Percentiles rank a stretch among this genome's conserved stretches.
Conservation (phyloP, 2,888 invertebrate genomes). For the Eucriotettix oculatus region DNA sequence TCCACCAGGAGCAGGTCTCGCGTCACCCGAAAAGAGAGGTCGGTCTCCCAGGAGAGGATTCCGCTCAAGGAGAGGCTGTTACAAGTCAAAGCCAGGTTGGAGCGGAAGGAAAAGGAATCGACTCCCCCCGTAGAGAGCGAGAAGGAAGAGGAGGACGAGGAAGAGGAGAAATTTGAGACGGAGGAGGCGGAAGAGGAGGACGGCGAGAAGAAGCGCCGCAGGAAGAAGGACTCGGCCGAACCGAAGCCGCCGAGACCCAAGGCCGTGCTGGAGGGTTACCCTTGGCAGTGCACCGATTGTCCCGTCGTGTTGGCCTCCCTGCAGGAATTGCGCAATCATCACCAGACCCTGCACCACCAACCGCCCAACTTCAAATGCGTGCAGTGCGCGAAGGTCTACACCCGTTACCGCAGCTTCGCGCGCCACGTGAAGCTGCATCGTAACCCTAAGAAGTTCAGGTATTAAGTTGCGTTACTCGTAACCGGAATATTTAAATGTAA, state of each 20-base stretch:
- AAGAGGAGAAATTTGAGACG: background rate
- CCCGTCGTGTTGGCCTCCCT: constrained; percentile 11
- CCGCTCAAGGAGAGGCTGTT: constrained; percentile 5
- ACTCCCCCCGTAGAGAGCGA: background rate
- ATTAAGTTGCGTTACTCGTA: constrained; percentile 6
- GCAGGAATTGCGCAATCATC: constrained; percentile 15
- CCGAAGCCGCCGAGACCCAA: constrained; percentile 10
- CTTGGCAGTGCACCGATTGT: constrained; percentile 17
- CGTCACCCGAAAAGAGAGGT: background rate
- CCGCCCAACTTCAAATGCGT: constrained; percentile 18
- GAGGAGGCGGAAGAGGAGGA: background rate
- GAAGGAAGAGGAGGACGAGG: constrained; percentile 1
- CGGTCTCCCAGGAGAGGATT: background rate
- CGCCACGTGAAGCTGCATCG: constrained; percentile 18
- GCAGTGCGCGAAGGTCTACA: constrained; percentile 17
- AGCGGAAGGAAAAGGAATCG: background rate
- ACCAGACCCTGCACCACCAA: constrained; percentile 16
- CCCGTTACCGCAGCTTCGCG: constrained; percentile 18
- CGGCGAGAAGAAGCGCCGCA: background rate
- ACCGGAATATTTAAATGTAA: background rate
- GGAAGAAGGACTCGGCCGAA: constrained; percentile 2
- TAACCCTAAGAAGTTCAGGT: constrained; percentile 18
- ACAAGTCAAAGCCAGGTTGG: background rate
- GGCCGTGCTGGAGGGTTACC: constrained; percentile 16
- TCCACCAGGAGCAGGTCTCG: background rate